These are phyloP conservation scores for Ochropacha duplaris DNA, from an alignment of 2,888 invertebrate species.

Conservation along the genomic window DNA sequence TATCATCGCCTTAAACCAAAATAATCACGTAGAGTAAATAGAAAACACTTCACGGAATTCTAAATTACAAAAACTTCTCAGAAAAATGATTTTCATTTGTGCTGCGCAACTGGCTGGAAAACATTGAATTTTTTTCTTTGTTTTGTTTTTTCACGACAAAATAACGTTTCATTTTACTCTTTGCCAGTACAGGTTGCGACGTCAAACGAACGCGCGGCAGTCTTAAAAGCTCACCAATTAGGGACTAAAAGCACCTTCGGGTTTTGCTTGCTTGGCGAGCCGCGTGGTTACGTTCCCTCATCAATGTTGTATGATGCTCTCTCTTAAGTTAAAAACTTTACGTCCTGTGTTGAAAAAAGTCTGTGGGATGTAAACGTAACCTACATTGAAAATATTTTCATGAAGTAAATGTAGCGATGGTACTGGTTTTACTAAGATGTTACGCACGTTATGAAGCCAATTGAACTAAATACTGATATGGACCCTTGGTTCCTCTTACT, in stretches of 20 bases:
- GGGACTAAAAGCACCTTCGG: conserved; percentile 82
- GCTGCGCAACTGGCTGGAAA: conserved; percentile 28
- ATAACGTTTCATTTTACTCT: conserved; percentile 46
- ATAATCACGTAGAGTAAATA: too few relatives aligned
- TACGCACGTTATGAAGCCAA: conserved; percentile 6
- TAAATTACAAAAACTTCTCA: background rate
- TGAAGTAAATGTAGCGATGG: conserved; percentile 30
- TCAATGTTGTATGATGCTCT: conserved; percentile 79
- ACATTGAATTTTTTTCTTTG: conserved; percentile 26
- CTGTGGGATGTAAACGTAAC: conserved; percentile 15
- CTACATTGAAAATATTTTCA: conserved; percentile 31
- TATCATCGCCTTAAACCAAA: too few relatives aligned
- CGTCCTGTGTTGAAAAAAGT: conserved; percentile 33
- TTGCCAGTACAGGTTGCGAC: conserved; percentile 52
- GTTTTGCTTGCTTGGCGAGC: conserved; percentile 59
- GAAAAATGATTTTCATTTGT: background rate
- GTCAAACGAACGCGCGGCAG: conserved; percentile 77
- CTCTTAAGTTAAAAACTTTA: conserved; percentile 63
- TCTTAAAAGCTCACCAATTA: conserved; percentile 84
- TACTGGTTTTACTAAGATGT: conserved; percentile 5
- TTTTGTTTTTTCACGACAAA: conserved; percentile 43
- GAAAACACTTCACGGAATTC: too few relatives aligned
- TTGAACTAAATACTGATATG: too few relatives aligned
- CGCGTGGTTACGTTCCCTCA: conserved; percentile 74
- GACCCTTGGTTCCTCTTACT: too few relatives aligned